These are phyloP conservation scores for Actinia tenebrosa DNA, from an alignment of 64 coral and sea anemone species.

Conservation along the genomic window DNA sequence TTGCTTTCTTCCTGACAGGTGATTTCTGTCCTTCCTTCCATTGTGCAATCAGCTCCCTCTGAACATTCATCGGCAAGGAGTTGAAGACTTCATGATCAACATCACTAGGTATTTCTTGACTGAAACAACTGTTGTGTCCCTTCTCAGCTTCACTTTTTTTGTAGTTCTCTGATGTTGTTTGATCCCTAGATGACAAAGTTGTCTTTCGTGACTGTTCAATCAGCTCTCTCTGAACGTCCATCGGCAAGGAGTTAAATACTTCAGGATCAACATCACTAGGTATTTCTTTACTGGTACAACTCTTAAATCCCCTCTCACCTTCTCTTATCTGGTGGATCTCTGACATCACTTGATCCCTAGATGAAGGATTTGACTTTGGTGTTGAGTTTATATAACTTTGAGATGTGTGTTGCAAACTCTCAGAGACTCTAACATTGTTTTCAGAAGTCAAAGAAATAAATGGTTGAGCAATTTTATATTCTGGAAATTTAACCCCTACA, in stretches of 20 bases:
- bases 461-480: background rate
- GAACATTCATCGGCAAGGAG: conserved; percentile 25
- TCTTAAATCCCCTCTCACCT: background rate
- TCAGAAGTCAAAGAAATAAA: background rate
- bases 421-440: background rate
- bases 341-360: background rate
- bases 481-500: background rate
- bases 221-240: conserved; percentile 36
- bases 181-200: no score
- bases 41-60: conserved; percentile 22
- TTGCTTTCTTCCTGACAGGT: background rate
- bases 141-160: no score
- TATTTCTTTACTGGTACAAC: background rate
- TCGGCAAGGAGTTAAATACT: conserved; percentile 35
- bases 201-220: background rate
- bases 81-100: conserved; percentile 32
- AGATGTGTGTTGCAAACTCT: background rate
- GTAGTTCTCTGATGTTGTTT: no score
- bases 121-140: no score
- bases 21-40: conserved; percentile 10
- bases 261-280: conserved; percentile 16
- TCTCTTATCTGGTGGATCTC: background rate
- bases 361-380: background rate
- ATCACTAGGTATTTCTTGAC: background rate
- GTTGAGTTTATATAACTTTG: background rate